Base-by-base conservation (phyloP, 2,888 invertebrate genomes). In the Pseudococcus viburni region DNA sequence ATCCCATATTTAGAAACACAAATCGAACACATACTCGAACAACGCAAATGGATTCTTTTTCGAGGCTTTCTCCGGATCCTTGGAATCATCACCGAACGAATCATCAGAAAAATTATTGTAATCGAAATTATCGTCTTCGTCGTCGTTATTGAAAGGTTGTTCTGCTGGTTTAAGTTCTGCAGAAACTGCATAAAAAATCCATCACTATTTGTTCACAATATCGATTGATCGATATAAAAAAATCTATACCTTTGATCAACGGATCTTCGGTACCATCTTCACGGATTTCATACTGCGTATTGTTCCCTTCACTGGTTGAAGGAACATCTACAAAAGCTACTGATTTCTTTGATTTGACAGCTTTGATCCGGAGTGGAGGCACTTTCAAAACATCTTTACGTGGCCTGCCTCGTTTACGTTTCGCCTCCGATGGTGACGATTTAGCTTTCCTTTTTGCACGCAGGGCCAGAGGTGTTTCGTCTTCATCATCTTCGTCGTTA, bases 401-500 rank as follows among this genome's bases (percentile, higher is more conserved):
- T 17, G 86, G 86, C 48, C 86, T 39, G 0, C 86, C 86, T 17
- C 86, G 86, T 86, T 86, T 86, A 15, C 86, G 86, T 77, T 86
- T 86, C 17, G 73, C 19, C 5, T 86, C 86, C 2, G 86, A 85
- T 1, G 59, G 17, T 59, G 64, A 64, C 22, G 64, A 64, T 64
- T 64, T 64, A 64, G 64, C 64, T 22, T 64, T 64, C 9, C 64
- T 64, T 22, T 64, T 64, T 7, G 64, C 64, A 22, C 86, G 86
- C 22, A 73, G 12, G 12, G 86, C 86, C 17, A 86, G 48, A 22
- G 73, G 73, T 22, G 86, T 86, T 12, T 86, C 86, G 9, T 86
- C 86, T 7, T 48, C 39, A 26, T 42, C 11, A 12, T 46, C 77
- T 9, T 39, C 42, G 12, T 68, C 64, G 22, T 48, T 46, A 46